Base-by-base conservation (phyloP, 2,888 invertebrate species). In the Hybos culiciformis region DNA sequence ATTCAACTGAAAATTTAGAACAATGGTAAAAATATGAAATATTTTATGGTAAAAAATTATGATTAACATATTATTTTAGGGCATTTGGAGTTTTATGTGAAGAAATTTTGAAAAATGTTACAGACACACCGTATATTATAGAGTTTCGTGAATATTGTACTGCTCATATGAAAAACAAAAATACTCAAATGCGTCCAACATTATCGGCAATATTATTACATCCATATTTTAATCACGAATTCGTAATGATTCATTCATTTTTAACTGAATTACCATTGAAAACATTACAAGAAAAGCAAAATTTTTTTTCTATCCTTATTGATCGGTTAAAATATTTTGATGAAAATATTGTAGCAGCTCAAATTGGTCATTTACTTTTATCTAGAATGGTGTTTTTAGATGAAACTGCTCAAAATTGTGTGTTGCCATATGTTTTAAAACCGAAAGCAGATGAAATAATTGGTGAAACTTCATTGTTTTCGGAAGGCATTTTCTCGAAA, bases 361-460 rank as follows among this genome's bases (percentile, higher is more conserved):
- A 88, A 61, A 68, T 93, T 39, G 78, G 83, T 42, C 77, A 79
- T 40, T 70, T 83, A 39, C 63, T 92, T 41, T 68, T 93, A 11
- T 87, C 88, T 1, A 74, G 92, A 54, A 77, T 91, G 69, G 88
- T 92, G 29, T 70, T 93, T 48, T 68, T 92, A 40, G 88, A 92
- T 62, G 70, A 73, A 53, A 80, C 83, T 32, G 91, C 92, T 18
- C 80, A 83, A 60, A 46, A 62, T 17, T 60, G 58, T 46, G 66
- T 66, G 3, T 62, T 60, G 4, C 66, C 66, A 1, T 61, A 56
- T 48, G 58, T 66, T 11, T 43, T 66, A 12, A 70, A 72, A 64
- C 82, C 84, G 7, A 63, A 63, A 46, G 54, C 55, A 12, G 62
- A 69, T 19, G 69, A 73, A 37, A n/a, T n/a, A n/a, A 32, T 6